Conservation (phyloP, 2,113 vertebrate species). For the Collichthys lucidus region DNA sequence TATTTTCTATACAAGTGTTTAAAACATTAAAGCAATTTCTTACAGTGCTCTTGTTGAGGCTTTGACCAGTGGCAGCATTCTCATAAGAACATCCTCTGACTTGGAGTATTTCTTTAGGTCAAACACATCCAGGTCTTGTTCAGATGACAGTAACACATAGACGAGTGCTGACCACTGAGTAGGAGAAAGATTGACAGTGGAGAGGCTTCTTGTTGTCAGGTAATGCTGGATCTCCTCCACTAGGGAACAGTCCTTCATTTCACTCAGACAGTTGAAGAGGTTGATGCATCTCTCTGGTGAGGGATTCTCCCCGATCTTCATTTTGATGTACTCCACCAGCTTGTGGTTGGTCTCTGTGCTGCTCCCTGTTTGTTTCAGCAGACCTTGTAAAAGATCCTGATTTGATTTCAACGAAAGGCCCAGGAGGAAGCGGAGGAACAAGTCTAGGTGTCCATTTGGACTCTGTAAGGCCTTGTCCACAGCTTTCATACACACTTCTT, state of each 20-base stretch:
- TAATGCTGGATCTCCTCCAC: slow-evolving; percentile 27
- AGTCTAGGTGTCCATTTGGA: slow-evolving; percentile 22
- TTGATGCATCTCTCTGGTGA: slow-evolving; percentile 26
- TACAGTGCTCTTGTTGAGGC: slow-evolving; percentile 33
- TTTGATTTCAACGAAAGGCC: slow-evolving; percentile 18
- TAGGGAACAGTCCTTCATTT: slow-evolving; percentile 33
- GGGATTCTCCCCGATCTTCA: slow-evolving; percentile 23
- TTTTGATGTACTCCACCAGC: slow-evolving; percentile 6
- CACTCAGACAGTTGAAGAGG: slow-evolving; percentile 27
- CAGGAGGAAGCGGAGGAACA: slow-evolving; percentile 36
- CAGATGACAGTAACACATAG: slow-evolving; percentile 38
- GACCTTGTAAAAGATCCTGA: background rate
- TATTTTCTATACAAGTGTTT: background rate
- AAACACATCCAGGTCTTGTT: slow-evolving; percentile 25
- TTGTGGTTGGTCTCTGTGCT: background rate
- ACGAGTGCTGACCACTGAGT: slow-evolving; percentile 48
- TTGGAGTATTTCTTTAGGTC: slow-evolving; percentile 14
- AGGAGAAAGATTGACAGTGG: slow-evolving; percentile 4
- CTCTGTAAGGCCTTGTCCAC: slow-evolving; percentile 20
- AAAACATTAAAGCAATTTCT: background rate
- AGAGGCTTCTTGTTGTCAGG: slow-evolving; percentile 19
- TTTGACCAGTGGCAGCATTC: slow-evolving; percentile 30
- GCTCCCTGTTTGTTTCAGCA: background rate
- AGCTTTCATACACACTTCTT: slow-evolving; percentile 1
- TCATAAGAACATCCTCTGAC: slow-evolving; percentile 30